A percentile compares a stretch with the other conserved stretches of the same genome.
Conservation (phyloP, 2,888 invertebrate genomes). For the Philonicus albiceps region DNA sequence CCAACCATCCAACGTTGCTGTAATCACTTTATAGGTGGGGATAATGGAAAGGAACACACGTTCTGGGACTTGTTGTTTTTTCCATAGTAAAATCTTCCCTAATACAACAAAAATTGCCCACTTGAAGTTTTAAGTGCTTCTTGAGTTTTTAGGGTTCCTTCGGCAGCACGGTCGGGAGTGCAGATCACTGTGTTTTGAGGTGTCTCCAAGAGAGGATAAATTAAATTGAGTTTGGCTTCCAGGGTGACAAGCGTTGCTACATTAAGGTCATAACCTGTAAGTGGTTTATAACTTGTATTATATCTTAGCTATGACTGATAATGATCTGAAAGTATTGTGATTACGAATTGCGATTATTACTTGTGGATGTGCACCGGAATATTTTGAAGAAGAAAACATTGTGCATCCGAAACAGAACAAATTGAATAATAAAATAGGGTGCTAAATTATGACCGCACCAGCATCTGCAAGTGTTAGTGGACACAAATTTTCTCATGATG, state of each 20-base stretch:
- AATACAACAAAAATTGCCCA: conserved; percentile 18
- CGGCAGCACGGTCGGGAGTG: too few relatives aligned
- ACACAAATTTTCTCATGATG: too few relatives aligned
- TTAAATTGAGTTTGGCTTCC: neutral
- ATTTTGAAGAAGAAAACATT: too few relatives aligned
- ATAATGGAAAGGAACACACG: conserved; percentile 17
- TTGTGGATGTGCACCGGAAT: too few relatives aligned
- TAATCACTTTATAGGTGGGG: conserved; percentile 30
- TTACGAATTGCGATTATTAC: neutral
- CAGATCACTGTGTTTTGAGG: neutral
- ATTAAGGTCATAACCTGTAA: neutral
- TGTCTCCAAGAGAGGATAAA: neutral
- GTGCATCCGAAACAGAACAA: too few relatives aligned
- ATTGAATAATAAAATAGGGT: too few relatives aligned
- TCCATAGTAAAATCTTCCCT: neutral
- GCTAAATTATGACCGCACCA: too few relatives aligned
- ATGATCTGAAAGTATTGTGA: neutral
- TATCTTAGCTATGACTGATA: neutral
- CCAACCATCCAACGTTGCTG: neutral
- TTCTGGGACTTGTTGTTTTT: conserved; percentile 5
- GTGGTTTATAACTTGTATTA: neutral
- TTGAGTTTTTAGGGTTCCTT: neutral
- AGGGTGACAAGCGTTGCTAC: neutral
- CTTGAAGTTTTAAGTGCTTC: conserved; percentile 29
- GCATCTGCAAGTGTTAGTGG: too few relatives aligned